Percentiles rank a stretch among this genome's conserved stretches.
Evolutionary conservation across 2,888 invertebrate species (phyloP).

Genomic region (Macaria liturata): DNA sequence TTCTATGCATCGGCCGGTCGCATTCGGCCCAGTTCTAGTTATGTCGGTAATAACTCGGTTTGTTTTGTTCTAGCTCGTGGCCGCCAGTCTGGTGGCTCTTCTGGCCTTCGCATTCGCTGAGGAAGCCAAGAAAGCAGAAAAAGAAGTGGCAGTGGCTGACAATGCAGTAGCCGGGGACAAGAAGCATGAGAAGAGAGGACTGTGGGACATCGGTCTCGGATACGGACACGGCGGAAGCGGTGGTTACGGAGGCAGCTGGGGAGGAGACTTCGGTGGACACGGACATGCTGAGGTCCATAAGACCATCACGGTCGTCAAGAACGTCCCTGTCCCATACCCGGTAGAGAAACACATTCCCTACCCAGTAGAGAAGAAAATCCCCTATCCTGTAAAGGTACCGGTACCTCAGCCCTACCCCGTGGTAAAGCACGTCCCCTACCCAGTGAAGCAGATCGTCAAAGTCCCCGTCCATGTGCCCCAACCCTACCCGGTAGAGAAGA

Average conservation of each 20-base stretch:
- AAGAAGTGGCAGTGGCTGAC: slow-evolving; percentile 82
- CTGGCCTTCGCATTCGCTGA: slow-evolving; percentile 83
- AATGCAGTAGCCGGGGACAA: slow-evolving; percentile 84
- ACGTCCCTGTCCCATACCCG: slow-evolving; percentile 87
- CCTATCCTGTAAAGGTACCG: slow-evolving; percentile 84
- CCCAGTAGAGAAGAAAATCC: slow-evolving; percentile 86
- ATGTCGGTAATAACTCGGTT: slow-evolving; percentile 16
- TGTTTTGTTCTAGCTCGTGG: slow-evolving; percentile 75
- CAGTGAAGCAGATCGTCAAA: slow-evolving; percentile 85
- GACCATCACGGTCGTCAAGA: slow-evolving; percentile 89
- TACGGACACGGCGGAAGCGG: slow-evolving; percentile 60
- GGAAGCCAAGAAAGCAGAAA: slow-evolving; percentile 83
- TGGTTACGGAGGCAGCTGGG: slow-evolving; percentile 43
- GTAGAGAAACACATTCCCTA: slow-evolving; percentile 88
- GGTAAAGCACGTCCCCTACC: slow-evolving; percentile 85
- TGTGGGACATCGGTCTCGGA: slow-evolving; percentile 82
- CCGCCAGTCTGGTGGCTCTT: slow-evolving; percentile 85
- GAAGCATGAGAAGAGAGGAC: slow-evolving; percentile 90
- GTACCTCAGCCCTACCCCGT: slow-evolving; percentile 88
- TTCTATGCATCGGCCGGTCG: slow-evolving; percentile 41
- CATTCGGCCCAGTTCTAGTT: slow-evolving; percentile 43
- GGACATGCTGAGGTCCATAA: slow-evolving; percentile 84
- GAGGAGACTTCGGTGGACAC: slow-evolving; percentile 50
- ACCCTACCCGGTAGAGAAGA: slow-evolving; percentile 87
- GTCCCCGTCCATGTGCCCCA: slow-evolving; percentile 86